Evolutionary conservation across 2,113 vertebrate species (phyloP).

Genomic region (Periophthalmodon schlosseri): DNA sequence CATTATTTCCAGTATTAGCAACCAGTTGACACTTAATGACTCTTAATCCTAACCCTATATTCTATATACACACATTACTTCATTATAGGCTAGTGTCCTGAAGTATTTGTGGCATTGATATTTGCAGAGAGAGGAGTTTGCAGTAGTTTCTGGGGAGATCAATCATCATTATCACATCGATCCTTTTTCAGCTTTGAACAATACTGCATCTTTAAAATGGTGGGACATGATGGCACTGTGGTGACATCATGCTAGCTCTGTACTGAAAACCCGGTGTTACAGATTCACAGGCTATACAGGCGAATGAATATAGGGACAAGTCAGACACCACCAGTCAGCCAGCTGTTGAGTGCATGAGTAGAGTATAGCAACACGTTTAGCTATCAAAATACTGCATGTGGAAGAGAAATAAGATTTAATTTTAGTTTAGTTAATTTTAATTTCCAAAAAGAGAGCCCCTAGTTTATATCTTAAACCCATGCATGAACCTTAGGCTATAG

Average conservation of each 20-base stretch:
- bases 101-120: neutral
- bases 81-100: too few relatives aligned
- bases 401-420: slow-evolving; percentile 48
- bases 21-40: too few relatives aligned
- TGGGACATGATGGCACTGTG: slow-evolving; percentile 69
- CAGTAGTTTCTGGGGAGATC: slow-evolving; percentile 73
- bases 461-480: slow-evolving; percentile 49
- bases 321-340: slow-evolving; percentile 1
- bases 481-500: slow-evolving; percentile 81
- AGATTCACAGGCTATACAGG: slow-evolving; percentile 36
- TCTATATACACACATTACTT: too few relatives aligned
- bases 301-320: slow-evolving; percentile 14
- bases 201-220: slow-evolving; percentile 88
- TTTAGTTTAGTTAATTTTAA: neutral
- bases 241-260: slow-evolving; percentile 66
- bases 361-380: slow-evolving; percentile 65
- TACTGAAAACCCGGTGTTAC: slow-evolving; percentile 49
- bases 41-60: too few relatives aligned
- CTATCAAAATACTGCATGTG: slow-evolving; percentile 75
- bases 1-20: too few relatives aligned
- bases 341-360: slow-evolving; percentile 76
- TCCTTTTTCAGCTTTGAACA: slow-evolving; percentile 63
- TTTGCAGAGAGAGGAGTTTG: slow-evolving; percentile 10
- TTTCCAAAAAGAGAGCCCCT: slow-evolving; percentile 24
- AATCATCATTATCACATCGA: slow-evolving; percentile 69